These are phyloP conservation scores for Varanus salvator DNA, from an alignment of 2,113 vertebrate species.

Conservation along the genomic window DNA sequence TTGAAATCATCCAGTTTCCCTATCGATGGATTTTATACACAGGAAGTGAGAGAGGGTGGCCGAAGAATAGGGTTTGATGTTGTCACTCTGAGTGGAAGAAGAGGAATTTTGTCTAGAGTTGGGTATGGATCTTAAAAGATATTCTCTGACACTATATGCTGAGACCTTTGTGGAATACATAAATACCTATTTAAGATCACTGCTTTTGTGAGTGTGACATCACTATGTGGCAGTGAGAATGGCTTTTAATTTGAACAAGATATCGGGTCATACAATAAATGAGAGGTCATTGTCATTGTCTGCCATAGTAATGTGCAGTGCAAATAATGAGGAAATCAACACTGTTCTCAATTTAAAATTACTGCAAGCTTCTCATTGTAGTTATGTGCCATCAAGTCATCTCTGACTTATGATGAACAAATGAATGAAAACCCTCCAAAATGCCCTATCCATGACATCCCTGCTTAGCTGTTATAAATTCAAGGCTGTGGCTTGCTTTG, in stretches of 20 bases:
- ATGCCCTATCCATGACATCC: too few relatives aligned
- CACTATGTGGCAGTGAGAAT: not conserved
- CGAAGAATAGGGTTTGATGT: slow-evolving; percentile 95
- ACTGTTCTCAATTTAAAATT: not conserved
- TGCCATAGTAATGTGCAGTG: not conserved
- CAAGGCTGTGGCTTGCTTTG: too few relatives aligned
- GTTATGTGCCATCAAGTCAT: too few relatives aligned
- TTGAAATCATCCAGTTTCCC: slow-evolving; percentile 79
- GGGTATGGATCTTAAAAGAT: slow-evolving; percentile 78
- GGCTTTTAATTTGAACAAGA: not conserved
- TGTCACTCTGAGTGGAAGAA: slow-evolving; percentile 87
- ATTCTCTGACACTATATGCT: not conserved
- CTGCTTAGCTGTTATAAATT: too few relatives aligned
- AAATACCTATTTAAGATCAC: not conserved
- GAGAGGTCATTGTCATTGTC: not conserved
- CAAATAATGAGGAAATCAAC: not conserved
- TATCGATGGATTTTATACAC: slow-evolving; percentile 93
- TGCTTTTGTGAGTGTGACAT: not conserved
- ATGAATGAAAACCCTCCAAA: too few relatives aligned
- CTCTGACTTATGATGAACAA: too few relatives aligned
- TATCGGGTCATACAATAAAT: not conserved
- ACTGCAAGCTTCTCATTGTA: too few relatives aligned
- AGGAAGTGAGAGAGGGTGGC: slow-evolving; percentile 90
- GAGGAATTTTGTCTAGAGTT: slow-evolving; percentile 88
- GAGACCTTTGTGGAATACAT: not conserved